Base-by-base conservation (phyloP, 2,113 vertebrate genomes). In the Daubentonia madagascariensis region DNA sequence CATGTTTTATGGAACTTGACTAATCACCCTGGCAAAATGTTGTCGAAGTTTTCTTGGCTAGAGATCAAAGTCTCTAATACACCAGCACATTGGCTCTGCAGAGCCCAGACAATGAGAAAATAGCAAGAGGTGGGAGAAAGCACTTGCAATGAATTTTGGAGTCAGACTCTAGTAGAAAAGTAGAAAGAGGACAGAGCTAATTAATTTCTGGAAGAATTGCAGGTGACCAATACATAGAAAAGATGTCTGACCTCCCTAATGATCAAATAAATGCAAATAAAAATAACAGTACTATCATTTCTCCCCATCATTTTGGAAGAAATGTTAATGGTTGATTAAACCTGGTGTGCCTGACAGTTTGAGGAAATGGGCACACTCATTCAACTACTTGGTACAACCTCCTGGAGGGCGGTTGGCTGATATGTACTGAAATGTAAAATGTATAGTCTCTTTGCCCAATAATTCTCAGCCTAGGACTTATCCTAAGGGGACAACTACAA, bases 1-100 rank as follows among this genome's bases (percentile, higher is more conserved):
- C 89, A 43, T 91, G 32, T 75, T 95, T 95, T 96, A 96, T 81
- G 78, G 90, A 92, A 97, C 52, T 89, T 85, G 95, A 95, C 84
- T 93, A 97, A 81, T 87, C 37, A 68, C 68, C 25, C 80, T 96
- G 79, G 76, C 54, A 87, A 92, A 92, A 84, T 81, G 54, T 85
- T 84, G 40, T 70, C 2, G 1, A 95, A 73, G 28, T 96, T 94
- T 85, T 80, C 88, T 92, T 96, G 92, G 90, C 84, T 85, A 2
- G 75, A 54, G 90, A 97, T 96, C 61, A 97, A 94, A 89, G 57
- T 95, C 37, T 91, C 59, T 0, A 0, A 76, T 88, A 61, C 3
- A 91, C 40, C 35, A 40, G 76, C 65, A 67, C 37, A 87, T 61
- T 23, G 45, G 52, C 67, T 87, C 32, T 57, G n/a, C 32, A 50